A percentile compares a stretch with the other conserved stretches of the same genome.
phyloP scores from a whole-genome alignment of 92 coral and sea anemone species.

The Plumapathes pennacea region DNA sequence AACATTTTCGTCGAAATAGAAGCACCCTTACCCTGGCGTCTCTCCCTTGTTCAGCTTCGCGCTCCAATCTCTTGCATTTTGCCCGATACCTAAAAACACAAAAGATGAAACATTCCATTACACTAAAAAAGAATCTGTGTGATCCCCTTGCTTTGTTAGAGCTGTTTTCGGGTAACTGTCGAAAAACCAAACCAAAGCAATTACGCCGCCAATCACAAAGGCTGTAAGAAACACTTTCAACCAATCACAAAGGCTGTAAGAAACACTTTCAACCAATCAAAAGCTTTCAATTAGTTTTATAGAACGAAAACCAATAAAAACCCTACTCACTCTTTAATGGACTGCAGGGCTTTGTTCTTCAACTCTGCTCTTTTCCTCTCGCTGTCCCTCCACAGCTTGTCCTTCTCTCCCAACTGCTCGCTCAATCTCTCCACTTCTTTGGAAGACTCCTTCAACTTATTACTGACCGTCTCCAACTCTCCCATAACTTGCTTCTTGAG shows the following conservation, averaged over 20 bases:
- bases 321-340: slow-evolving; percentile 92
- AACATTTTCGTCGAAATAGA: no score
- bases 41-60: slow-evolving; percentile 80
- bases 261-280: no score
- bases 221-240: no score
- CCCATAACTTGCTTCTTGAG: slow-evolving; percentile 55
- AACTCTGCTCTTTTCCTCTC: slow-evolving; percentile 87
- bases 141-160: neutral
- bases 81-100: slow-evolving; percentile 56
- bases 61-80: slow-evolving; percentile 81
- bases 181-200: neutral
- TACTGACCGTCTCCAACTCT: slow-evolving; percentile 69
- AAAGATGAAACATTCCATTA: neutral
- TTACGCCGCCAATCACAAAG: no score
- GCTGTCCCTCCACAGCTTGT: slow-evolving; percentile 73
- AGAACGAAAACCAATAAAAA: neutral
- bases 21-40: slow-evolving; percentile 71
- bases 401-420: slow-evolving; percentile 70
- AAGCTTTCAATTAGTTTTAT: no score
- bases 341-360: slow-evolving; percentile 77
- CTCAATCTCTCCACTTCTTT: slow-evolving; percentile 65
- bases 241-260: no score
- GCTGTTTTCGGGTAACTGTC: neutral
- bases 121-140: neutral
- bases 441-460: slow-evolving; percentile 64